A percentile compares a stretch with the other conserved stretches of the same genome.
phyloP scores from a whole-genome alignment of 2,888 invertebrate species.

The Ophioninae sp. region DNA sequence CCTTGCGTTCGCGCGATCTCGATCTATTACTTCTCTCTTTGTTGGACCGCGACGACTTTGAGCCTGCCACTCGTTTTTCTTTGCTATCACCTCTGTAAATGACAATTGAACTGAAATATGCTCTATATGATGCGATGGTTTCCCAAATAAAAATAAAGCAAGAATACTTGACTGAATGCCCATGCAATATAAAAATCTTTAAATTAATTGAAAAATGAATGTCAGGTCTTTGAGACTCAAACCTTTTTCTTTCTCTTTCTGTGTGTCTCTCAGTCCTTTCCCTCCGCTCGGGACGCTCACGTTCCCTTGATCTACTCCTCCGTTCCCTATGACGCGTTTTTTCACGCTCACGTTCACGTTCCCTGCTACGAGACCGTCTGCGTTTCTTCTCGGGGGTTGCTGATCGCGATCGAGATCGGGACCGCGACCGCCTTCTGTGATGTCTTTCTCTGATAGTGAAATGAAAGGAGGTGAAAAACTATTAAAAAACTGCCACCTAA shows the following conservation, averaged over 20 bases:
- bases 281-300: conserved; percentile 81
- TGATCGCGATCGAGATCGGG: conserved; percentile 85
- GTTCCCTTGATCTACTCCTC: conserved; percentile 86
- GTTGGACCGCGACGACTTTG: conserved; percentile 83
- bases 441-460: conserved; percentile 76
- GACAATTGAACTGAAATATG: not conserved
- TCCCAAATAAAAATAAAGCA: not conserved
- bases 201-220: not conserved
- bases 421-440: conserved; percentile 84
- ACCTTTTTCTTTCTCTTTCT: conserved; percentile 83
- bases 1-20: conserved; percentile 83
- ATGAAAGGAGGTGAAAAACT: not conserved
- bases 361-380: conserved; percentile 84
- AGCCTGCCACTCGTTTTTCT: conserved; percentile 84
- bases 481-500: conserved; percentile 6
- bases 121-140: not conserved
- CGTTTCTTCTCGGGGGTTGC: conserved; percentile 84
- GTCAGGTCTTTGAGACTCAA: conserved; percentile 53
- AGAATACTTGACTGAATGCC: not conserved
- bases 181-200: conserved; percentile 49
- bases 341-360: conserved; percentile 84
- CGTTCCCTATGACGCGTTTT: conserved; percentile 83
- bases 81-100: conserved; percentile 85
- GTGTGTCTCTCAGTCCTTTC: conserved; percentile 82
- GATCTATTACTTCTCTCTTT: conserved; percentile 82